A percentile compares a stretch with the other conserved stretches of the same genome.
Conservation (phyloP, 2,797 vertebrate species). For the Phoeniculus purpureus region DNA sequence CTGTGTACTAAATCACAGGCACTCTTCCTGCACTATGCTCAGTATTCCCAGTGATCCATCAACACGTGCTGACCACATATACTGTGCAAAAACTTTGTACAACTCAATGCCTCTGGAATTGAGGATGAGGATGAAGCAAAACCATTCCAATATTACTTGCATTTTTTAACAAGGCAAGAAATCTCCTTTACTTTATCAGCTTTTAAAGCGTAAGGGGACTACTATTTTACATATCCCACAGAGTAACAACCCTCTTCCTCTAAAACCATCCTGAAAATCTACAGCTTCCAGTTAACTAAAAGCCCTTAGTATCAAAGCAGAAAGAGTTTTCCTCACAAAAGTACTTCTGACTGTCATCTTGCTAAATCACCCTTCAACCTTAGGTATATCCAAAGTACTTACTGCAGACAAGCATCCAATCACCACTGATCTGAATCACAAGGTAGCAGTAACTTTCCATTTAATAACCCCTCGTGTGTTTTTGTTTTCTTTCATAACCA, state of each 20-base stretch:
- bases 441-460: background rate
- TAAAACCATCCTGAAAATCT: background rate
- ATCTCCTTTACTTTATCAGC: background rate
- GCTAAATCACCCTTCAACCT: background rate
- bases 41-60: background rate
- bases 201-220: background rate
- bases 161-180: background rate
- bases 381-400: background rate
- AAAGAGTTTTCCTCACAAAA: background rate
- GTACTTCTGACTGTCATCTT: background rate
- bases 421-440: background rate
- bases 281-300: background rate
- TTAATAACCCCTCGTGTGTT: background rate
- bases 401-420: background rate
- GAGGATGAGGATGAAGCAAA: background rate
- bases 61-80: background rate
- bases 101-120: background rate
- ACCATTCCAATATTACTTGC: background rate
- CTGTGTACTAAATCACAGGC: background rate
- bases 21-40: background rate
- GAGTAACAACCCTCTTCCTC: rapidly evolving
- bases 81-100: background rate
- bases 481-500: background rate
- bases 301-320: background rate
- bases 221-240: background rate